Base-by-base conservation (phyloP, 2,113 vertebrate species). In the Zapornia atra region DNA sequence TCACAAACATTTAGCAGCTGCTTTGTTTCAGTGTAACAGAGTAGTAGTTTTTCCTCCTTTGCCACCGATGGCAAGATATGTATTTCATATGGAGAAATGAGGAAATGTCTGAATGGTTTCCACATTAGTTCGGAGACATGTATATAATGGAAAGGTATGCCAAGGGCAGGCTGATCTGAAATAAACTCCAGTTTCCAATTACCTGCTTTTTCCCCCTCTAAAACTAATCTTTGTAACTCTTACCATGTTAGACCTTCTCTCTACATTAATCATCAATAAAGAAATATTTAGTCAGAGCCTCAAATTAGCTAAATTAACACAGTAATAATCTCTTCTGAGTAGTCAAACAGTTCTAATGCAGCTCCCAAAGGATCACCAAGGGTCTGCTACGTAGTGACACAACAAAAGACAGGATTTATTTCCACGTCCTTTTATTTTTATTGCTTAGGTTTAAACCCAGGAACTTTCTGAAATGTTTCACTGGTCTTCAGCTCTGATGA, bases 231-330 rank as follows among this genome's bases (percentile, higher is more conserved):
- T 86, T 84, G 28, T 59, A 82, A 76, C 48, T 70, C 13, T 20
- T 53, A 79, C 44, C 14, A 20, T 40, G 56, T 31, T 60, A 29
- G 68, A 34, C n/a, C 59, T 64, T 10, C 15, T 92, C 54, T 76
- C 34, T 77, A 34, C 59, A 61, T 85, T 79, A 92, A 89, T 42
- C 85, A 25, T 78, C 53, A 92, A 61, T 92, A 80, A 88, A 75
- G 77, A 81, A 81, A 94, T 19, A 59, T 82, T 95, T 71, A 88
- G 84, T 90, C 89, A 96, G 61, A 84, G 72, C 25, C 69, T 64
- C 22, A 34, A 92, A 94, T 95, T 86, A 92, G 34, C 69, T 80
- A 53, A 94, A 97, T 95, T 96, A 96, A 81, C 95, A 95, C 40
- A 82, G 63, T 53, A 94, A 89, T 93, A 75, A 25, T 90, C 75